Percentiles rank a stretch among this genome's conserved stretches.
Evolutionary conservation across 2,113 vertebrate species (phyloP).

Genomic region (Leucosticte australis): DNA sequence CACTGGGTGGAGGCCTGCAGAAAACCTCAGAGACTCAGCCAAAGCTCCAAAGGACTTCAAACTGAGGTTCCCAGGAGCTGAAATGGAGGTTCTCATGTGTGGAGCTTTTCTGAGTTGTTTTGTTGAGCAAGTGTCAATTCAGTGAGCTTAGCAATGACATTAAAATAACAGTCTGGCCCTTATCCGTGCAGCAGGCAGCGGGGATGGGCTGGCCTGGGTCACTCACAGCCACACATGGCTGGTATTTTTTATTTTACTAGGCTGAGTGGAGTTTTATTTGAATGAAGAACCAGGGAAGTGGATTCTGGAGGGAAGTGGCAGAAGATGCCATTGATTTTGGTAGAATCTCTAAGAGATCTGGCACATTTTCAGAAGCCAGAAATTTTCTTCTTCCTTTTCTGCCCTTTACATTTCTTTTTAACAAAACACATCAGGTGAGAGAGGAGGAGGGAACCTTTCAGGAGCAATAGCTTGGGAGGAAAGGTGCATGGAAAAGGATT

Average conservation of each 20-base stretch:
- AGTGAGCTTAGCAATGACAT: background rate
- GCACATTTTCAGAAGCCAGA: background rate
- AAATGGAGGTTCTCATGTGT: rapidly evolving
- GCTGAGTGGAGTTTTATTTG: background rate
- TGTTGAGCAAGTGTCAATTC: background rate
- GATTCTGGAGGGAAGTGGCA: background rate
- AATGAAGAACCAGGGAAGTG: background rate
- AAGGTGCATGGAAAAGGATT: background rate
- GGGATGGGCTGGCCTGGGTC: background rate
- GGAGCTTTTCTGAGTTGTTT: background rate
- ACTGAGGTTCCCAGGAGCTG: background rate
- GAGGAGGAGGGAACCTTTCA: background rate
- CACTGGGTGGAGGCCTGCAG: background rate
- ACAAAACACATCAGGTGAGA: background rate
- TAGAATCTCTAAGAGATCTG: background rate
- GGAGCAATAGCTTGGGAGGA: background rate
- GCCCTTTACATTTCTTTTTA: background rate
- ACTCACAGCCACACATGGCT: background rate
- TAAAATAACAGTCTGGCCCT: background rate
- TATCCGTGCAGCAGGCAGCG: background rate
- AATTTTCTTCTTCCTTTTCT: background rate
- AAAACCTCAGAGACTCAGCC: background rate
- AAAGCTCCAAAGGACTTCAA: background rate
- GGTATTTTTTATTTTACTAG: background rate
- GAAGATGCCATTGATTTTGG: background rate